Evolutionary conservation across 2,797 vertebrate species (phyloP).

Genomic region (Sparus aurata): DNA sequence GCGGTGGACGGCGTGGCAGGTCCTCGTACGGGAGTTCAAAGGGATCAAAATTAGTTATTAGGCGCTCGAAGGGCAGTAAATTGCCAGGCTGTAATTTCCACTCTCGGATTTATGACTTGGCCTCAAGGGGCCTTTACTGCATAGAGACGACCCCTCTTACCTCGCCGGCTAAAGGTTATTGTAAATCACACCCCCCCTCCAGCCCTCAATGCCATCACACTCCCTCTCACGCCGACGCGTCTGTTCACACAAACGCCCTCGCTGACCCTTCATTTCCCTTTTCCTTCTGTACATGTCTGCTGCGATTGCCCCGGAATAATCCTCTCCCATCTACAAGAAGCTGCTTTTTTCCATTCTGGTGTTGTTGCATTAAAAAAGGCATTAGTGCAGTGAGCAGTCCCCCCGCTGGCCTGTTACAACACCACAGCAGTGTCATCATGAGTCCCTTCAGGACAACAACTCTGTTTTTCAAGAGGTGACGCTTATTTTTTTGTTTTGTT

Average conservation of each 20-base stretch:
- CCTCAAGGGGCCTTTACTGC: slow-evolving; percentile 67
- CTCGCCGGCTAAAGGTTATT: slow-evolving; percentile 68
- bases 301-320: slow-evolving; percentile 25
- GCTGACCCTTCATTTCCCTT: slow-evolving; percentile 35
- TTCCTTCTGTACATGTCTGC: slow-evolving; percentile 26
- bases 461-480: not conserved
- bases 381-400: slow-evolving; percentile 3
- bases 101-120: slow-evolving; percentile 67
- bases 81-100: slow-evolving; percentile 71
- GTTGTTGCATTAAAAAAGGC: slow-evolving; percentile 11
- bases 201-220: slow-evolving; percentile 28
- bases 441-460: not conserved
- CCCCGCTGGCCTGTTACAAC: not conserved
- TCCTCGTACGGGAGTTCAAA: slow-evolving; percentile 44
- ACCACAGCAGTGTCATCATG: not conserved
- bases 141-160: slow-evolving; percentile 62
- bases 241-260: slow-evolving; percentile 29
- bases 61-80: slow-evolving; percentile 65
- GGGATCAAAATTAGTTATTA: slow-evolving; percentile 78
- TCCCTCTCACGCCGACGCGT: slow-evolving; percentile 19
- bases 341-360: slow-evolving; percentile 10
- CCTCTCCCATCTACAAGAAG: slow-evolving; percentile 12
- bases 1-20: not conserved
- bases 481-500: slow-evolving; percentile 11
- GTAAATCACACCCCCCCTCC: slow-evolving; percentile 73